Conservation (phyloP, 2,888 invertebrate species). For the Siphonodentalium dalli region DNA sequence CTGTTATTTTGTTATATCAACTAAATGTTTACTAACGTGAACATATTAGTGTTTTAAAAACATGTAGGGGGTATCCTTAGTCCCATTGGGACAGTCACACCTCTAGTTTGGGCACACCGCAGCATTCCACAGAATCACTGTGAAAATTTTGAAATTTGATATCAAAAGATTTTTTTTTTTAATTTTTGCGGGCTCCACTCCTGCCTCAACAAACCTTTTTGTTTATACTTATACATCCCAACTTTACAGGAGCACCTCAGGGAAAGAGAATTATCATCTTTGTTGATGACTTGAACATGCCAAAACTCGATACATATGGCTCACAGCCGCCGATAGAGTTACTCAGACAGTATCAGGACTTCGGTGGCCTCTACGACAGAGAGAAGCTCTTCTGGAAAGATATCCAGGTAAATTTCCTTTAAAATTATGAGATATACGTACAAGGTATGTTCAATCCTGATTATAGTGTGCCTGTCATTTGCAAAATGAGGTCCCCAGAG, state of each 20-base stretch:
- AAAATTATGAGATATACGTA: background rate
- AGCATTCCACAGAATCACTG: too few relatives aligned
- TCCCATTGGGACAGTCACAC: too few relatives aligned
- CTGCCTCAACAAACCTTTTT: background rate
- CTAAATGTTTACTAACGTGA: too few relatives aligned
- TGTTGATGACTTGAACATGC: constrained; percentile 93
- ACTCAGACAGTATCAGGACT: constrained; percentile 78
- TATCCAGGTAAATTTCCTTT: constrained; percentile 68
- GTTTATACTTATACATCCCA: background rate
- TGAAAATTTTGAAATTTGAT: too few relatives aligned
- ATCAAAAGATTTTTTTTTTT: too few relatives aligned
- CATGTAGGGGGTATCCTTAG: too few relatives aligned
- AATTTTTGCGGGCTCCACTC: too few relatives aligned
- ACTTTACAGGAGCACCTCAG: constrained; percentile 75
- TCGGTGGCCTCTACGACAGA: constrained; percentile 84
- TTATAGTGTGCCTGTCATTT: too few relatives aligned
- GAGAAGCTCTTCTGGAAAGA: constrained; percentile 89
- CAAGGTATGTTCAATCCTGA: background rate
- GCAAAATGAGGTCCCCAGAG: too few relatives aligned
- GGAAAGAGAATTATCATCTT: constrained; percentile 85
- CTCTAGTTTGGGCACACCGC: too few relatives aligned
- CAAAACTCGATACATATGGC: constrained; percentile 68
- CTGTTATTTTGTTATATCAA: too few relatives aligned
- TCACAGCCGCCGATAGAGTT: constrained; percentile 67
- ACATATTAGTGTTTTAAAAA: too few relatives aligned